phyloP scores from a whole-genome alignment of 2,888 invertebrate genomes.

The Patella depressa region DNA sequence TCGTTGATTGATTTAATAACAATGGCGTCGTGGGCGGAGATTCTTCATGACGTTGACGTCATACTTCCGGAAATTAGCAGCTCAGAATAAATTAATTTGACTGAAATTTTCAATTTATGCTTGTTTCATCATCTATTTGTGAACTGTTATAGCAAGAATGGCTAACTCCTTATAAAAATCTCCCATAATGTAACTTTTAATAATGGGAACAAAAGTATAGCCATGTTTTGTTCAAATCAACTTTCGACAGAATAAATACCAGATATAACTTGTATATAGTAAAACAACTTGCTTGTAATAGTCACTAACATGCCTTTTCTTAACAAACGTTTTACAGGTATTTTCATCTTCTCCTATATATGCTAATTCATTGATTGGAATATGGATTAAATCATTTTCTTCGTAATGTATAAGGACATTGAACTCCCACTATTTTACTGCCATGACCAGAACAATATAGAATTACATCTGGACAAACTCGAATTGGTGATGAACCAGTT shows the following conservation, averaged over 20 bases:
- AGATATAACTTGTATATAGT: slow-evolving; percentile 7
- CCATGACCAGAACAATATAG: slow-evolving; percentile 25
- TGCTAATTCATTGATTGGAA: neutral
- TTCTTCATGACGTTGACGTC: too few species aligned
- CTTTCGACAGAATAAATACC: slow-evolving; percentile 2
- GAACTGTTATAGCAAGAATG: too few species aligned
- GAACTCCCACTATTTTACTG: slow-evolving; percentile 14
- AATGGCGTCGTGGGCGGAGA: too few species aligned
- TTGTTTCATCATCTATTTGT: too few species aligned
- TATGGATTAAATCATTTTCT: neutral
- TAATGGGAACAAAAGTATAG: neutral
- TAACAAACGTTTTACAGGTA: too few species aligned
- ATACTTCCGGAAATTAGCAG: too few species aligned
- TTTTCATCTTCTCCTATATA: neutral
- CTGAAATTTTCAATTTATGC: too few species aligned
- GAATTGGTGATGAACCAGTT: neutral
- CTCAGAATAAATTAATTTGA: too few species aligned
- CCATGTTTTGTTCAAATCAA: slow-evolving; percentile 22
- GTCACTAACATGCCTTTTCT: neutral
- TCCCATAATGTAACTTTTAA: too few species aligned
- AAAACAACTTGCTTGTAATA: slow-evolving; percentile 25
- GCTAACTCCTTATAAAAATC: too few species aligned
- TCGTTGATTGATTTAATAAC: too few species aligned
- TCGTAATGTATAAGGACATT: slow-evolving; percentile 17
- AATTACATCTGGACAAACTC: slow-evolving; percentile 30